Conservation (phyloP, 2,888 invertebrate genomes). For the Cabera pusaria region DNA sequence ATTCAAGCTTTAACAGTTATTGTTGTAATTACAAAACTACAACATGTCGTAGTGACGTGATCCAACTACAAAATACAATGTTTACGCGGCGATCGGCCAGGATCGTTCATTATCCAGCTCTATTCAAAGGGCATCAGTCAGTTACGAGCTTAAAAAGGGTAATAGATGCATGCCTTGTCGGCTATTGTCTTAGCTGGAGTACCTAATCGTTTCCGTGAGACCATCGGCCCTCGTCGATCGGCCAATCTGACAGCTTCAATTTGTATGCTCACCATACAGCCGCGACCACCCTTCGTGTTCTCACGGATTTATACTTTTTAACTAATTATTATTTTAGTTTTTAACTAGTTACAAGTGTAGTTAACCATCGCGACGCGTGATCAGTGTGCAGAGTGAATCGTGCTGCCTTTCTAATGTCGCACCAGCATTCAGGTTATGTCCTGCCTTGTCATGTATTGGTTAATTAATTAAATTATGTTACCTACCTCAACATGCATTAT, state of each 20-base stretch:
- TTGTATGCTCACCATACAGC: constrained; percentile 62
- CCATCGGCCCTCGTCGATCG: constrained; percentile 53
- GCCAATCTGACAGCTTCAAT: constrained; percentile 63
- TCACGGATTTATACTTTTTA: constrained; percentile 64
- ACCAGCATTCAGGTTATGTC: constrained; percentile 30
- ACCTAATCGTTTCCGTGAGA: constrained; percentile 77
- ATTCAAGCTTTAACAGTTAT: constrained; percentile 31
- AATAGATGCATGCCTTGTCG: constrained; percentile 79
- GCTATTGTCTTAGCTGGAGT: constrained; percentile 72
- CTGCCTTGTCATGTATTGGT: constrained; percentile 30
- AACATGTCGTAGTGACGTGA: constrained; percentile 30
- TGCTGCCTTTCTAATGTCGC: constrained; percentile 36
- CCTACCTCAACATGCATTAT: constrained; percentile 20
- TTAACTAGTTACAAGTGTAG: constrained; percentile 61
- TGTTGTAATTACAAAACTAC: constrained; percentile 34
- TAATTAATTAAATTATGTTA: constrained; percentile 32
- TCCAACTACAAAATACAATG: constrained; percentile 33
- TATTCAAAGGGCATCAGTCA: constrained; percentile 61
- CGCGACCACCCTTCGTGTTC: constrained; percentile 69
- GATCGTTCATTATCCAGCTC: constrained; percentile 50
- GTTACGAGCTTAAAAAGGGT: constrained; percentile 67
- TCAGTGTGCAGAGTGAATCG: constrained; percentile 46
- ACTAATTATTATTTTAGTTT: constrained; percentile 74
- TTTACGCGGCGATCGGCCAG: constrained; percentile 27
- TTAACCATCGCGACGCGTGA: constrained; percentile 60